Evolutionary conservation across 2,113 vertebrate species (phyloP), one percentile per base, ranked within the genome.

Genomic region (Apodemus speciosus): DNA sequence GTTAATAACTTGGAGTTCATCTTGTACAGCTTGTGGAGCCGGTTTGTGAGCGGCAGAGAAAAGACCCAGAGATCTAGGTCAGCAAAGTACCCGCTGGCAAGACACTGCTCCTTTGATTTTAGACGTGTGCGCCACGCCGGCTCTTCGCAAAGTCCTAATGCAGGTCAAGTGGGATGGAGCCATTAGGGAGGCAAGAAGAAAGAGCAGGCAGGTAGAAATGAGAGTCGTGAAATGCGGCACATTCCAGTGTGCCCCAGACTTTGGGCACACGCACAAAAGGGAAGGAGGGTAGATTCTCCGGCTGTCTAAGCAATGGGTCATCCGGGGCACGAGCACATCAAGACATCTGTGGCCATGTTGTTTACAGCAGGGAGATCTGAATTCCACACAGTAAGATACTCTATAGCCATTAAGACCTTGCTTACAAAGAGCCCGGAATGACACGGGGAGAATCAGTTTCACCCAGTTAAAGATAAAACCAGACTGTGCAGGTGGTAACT

Each of bases 1-100:
- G 43, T 66, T 92, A 85, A 93, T 89, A 92, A 93, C 58, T 75
- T 51, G 43, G 94, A 76, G 92, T 32, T 84, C 35, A 4, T 66
- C 87, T 85, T 53, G 75, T 72, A 92, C 94, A 84, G 60, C 80
- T 1, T 20, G 79, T 89, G 87, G 58, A 79, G 81, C 23, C 51
- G 80, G 77, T 72, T 85, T 91, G 35, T 13, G 30, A 9, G 18
- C 46, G 25, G 69, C 87, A 76, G 91, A 86, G 79, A 92, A 94
- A 76, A 2, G 86, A 87, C 62, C 72, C 4, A 2, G 71, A 80
- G 94, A 46, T 49, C 25, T 35, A 13, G 25, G 77, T 85, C 86
- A 91, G 94, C 62, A 62, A 84, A 14, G 53, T 1, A 21, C 69
- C 84, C 9, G 73, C 85, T 0, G 0, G 83, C 51, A 51, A 93